Evolutionary conservation across 2,888 invertebrate species (phyloP).

Genomic region (Amblyjoppa proteus): DNA sequence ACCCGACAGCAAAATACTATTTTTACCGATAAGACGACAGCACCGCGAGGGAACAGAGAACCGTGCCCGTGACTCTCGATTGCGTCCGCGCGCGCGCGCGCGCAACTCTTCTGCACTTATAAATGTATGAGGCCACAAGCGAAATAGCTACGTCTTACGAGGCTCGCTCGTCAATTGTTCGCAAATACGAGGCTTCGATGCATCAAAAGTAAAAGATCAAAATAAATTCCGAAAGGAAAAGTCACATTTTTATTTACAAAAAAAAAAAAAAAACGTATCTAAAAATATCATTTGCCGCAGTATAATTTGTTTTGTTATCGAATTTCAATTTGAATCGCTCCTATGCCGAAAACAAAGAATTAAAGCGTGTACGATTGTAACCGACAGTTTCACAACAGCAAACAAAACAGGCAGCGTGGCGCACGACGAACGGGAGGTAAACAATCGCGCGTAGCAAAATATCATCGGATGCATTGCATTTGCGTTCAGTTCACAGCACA

Average conservation of each 20-base stretch:
- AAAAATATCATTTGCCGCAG: too few species aligned
- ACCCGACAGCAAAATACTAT: conserved; percentile 66
- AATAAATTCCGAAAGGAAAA: too few species aligned
- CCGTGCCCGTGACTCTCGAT: conserved; percentile 68
- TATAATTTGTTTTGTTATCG: too few species aligned
- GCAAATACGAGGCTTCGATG: background rate
- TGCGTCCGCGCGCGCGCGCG: conserved; percentile 44
- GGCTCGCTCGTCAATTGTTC: background rate
- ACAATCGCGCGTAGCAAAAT: background rate
- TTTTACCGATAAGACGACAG: conserved; percentile 67
- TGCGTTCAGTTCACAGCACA: background rate
- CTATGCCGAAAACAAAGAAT: too few species aligned
- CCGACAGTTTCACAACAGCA: too few species aligned
- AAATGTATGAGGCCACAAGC: conserved; percentile 3
- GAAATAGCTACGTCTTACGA: background rate
- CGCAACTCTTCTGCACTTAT: conserved; percentile 6
- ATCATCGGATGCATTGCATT: background rate
- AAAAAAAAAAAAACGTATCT: too few species aligned
- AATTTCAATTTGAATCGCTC: too few species aligned
- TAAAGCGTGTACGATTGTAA: too few species aligned
- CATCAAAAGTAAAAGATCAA: too few species aligned
- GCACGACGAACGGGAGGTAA: background rate
- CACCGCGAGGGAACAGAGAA: conserved; percentile 41
- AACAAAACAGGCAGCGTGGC: too few species aligned
- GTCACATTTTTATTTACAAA: too few species aligned